Evolutionary conservation across 2,888 invertebrate species (phyloP).

Genomic region (Pomacea canaliculata): DNA sequence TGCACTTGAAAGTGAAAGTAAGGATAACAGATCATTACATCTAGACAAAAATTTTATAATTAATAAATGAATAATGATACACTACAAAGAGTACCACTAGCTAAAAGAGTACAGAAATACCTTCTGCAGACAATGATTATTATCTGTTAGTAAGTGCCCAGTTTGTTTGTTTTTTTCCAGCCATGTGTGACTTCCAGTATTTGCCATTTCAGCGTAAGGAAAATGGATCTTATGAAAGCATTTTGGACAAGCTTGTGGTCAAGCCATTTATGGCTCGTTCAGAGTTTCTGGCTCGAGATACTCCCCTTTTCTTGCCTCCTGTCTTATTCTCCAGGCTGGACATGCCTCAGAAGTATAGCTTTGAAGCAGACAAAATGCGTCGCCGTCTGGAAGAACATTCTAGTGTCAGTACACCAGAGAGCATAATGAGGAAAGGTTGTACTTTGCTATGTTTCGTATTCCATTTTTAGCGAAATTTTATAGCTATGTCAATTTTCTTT

Average conservation of each 20-base stretch:
- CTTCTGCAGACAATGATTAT: no score
- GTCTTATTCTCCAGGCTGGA: constrained; percentile 84
- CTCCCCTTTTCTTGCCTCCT: constrained; percentile 82
- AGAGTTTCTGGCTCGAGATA: constrained; percentile 75
- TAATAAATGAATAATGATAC: no score
- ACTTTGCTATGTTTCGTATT: not conserved
- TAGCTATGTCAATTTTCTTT: no score
- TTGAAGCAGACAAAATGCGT: constrained; percentile 53
- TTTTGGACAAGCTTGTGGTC: constrained; percentile 49
- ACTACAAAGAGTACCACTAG: no score
- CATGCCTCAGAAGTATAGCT: constrained; percentile 70
- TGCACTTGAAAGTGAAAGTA: no score
- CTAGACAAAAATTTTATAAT: no score
- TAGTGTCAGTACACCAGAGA: constrained; percentile 37
- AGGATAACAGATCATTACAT: no score
- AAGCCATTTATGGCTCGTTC: constrained; percentile 44
- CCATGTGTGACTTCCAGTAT: constrained; percentile 92
- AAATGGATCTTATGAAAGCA: constrained; percentile 46
- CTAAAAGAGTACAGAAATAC: no score
- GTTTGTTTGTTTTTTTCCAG: constrained; percentile 70
- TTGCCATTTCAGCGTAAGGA: constrained; percentile 77
- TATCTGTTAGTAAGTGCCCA: no score
- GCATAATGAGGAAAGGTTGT: constrained; percentile 60
- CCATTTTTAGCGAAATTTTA: no score
- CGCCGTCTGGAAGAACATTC: constrained; percentile 41